A percentile compares a stretch with the other conserved stretches of the same genome.
Evolutionary conservation across 2,797 vertebrate genomes (phyloP).

Genomic region (Sebastiscus albofasciatus): DNA sequence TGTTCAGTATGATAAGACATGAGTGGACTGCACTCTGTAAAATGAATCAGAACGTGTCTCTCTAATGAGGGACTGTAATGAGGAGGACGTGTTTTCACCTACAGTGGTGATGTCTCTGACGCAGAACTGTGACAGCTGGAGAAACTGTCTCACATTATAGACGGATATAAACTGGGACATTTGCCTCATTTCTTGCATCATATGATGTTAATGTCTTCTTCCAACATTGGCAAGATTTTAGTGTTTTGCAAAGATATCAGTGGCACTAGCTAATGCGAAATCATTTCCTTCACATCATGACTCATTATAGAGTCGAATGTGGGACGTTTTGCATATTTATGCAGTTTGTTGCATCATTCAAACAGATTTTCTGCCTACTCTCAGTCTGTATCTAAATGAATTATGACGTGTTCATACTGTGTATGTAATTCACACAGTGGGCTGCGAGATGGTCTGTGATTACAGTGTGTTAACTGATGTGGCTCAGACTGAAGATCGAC

Average conservation of each 20-base stretch:
- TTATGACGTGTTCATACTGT: neutral
- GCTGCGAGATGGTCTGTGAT: constrained; percentile 6
- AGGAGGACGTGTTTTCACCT: neutral
- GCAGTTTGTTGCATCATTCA: neutral
- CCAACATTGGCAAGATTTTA: neutral
- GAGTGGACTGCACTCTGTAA: constrained; percentile 11
- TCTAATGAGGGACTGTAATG: neutral
- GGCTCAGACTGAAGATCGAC: neutral
- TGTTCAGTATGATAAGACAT: constrained; percentile 12
- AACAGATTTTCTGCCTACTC: neutral
- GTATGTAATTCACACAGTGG: constrained; percentile 1
- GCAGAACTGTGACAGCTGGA: neutral
- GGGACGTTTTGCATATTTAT: constrained; percentile 17
- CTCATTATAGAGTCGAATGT: neutral
- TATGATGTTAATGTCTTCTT: neutral
- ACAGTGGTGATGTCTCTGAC: neutral
- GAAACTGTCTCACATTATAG: neutral
- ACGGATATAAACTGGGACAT: neutral
- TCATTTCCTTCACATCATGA: neutral
- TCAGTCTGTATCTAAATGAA: neutral
- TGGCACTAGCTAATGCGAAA: constrained; percentile 1
- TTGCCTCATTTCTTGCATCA: neutral
- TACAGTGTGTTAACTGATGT: neutral
- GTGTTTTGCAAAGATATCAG: neutral
- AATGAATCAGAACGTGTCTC: constrained; percentile 11